Base-by-base conservation (phyloP, 2,797 vertebrate genomes). In the Carcharodon carcharias region DNA sequence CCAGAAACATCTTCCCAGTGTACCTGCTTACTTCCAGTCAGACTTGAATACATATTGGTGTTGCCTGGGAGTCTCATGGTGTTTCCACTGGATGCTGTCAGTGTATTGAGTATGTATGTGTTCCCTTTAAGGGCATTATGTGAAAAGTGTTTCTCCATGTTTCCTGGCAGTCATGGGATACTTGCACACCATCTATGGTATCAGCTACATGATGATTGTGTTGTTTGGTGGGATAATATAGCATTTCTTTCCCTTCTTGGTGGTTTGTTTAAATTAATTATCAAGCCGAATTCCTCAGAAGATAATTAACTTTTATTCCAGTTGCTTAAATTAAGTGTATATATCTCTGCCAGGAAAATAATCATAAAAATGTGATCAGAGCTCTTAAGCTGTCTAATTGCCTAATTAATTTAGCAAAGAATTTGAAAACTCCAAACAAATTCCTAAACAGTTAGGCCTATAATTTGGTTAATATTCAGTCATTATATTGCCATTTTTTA, bases 401-500 rank as follows among this genome's bases (percentile, higher is more conserved):
- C 91, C 8, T 45, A 67, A 67, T 45, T 67, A 93, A 93, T 93
- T 93, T 67, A 93, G 16, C 21, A 45, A 61, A 93, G 91, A 45
- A 91, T 63, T 11, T 91, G 28, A 91, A 91, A 45, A 93, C 23
- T 28, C 91, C n/a, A 67, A 93, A 65, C 40, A 9, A 40, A 45
- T 26, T 26, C 63, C n/a, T 67, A 40, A 93, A 45, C n/a, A 45
- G n/a, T 65, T 93, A 3, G 63, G n/a, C 18, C 40, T 67, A 28
- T 67, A 67, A 67, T 65, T 67, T 45, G 91, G 23, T 40, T 61
- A 93, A 93, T 67, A 67, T 40, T 65, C 63, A 63, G 54, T 89
- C 18, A 28, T 93, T 67, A 63, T 93, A 26, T 93, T 93, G n/a
- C 21, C 63, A 93, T 93, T 91, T 91, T 93, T 91, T 91, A 91